Conservation (phyloP, 2,888 invertebrate genomes). For the Aphelenchoides bicaudatus region DNA sequence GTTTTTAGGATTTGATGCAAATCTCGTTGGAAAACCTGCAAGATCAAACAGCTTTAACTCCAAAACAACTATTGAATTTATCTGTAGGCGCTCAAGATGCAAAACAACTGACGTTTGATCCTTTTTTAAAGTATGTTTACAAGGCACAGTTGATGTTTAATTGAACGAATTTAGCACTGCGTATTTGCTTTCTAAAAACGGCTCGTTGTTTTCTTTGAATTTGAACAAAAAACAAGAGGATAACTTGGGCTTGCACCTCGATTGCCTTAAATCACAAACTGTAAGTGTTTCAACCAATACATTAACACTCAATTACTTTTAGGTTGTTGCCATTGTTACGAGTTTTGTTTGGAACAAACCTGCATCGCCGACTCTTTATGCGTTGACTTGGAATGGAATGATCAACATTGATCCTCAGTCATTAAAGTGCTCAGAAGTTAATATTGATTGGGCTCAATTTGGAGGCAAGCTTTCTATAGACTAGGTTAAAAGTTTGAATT, state of each 20-base stretch:
- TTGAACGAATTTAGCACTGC: conserved; percentile 45
- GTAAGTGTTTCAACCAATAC: too few species aligned
- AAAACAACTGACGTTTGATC: conserved; percentile 59
- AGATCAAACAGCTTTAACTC: conserved; percentile 41
- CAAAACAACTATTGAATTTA: conserved; percentile 47
- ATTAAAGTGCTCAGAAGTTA: conserved; percentile 49
- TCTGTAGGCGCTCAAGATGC: conserved; percentile 54
- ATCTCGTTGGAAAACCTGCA: conserved; percentile 52
- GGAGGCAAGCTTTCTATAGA: conserved; percentile 35
- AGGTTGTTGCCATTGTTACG: conserved; percentile 38
- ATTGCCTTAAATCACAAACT: conserved; percentile 51
- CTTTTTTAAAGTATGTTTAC: conserved; percentile 52
- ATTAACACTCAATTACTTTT: too few species aligned
- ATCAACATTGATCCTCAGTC: conserved; percentile 34
- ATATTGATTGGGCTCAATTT: conserved; percentile 56
- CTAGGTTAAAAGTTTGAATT: neutral
- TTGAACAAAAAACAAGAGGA: conserved; percentile 46
- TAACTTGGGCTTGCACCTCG: conserved; percentile 48
- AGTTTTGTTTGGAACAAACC: conserved; percentile 58
- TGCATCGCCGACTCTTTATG: conserved; percentile 54
- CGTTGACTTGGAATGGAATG: conserved; percentile 58
- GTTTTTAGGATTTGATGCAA: conserved; percentile 39
- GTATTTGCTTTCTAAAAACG: conserved; percentile 55
- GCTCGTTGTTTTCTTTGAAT: conserved; percentile 53
- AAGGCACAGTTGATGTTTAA: conserved; percentile 9